Evolutionary conservation across 2,888 invertebrate genomes (phyloP), one percentile per base, ranked within the genome.

Genomic region (Athripsodes cinereus): DNA sequence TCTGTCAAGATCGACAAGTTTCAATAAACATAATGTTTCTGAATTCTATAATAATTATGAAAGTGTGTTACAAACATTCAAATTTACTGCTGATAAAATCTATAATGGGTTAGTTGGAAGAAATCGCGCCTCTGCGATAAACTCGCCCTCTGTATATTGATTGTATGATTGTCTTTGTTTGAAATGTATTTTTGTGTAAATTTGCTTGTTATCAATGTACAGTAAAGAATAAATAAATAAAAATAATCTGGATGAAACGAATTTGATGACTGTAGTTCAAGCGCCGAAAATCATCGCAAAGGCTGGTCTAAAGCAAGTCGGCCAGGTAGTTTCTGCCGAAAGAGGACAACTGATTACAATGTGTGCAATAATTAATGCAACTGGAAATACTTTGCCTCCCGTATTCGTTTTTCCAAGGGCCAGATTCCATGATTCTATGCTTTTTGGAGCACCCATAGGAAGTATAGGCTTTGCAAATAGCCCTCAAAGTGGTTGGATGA

Each of bases 361-460:
- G 46, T 46, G 46, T 46, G 46, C 16, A 13, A 46, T 46, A 11
- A 18, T 46, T 13, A 46, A 46, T 16, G 16, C 46, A 5, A 18
- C n/a, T 46, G 46, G 46, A 16, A 46, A 46, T 16, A 16, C 46
- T 16, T 6, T 46, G 16, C 46, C 8, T 46, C 46, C 46, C 6
- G 46, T 46, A 46, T 46, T 46, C n/a, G 18, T 46, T 16, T 46
- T 46, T 46, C 46, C 46, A 16, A 46, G 46, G n/a, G 46, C 46
- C 8, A 46, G 46, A 46, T 46, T 46, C n/a, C 6, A 46, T 46
- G 46, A 46, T 18, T 5, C 13, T 16, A 46, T 46, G 46, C 18
- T 46, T 16, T 46, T 46, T 46, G 31, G 31, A 8, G 31, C n/a
- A n/a, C n/a, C n/a, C n/a, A n/a, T n/a, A n/a, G n/a, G n/a, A n/a